A percentile compares a stretch with the other conserved stretches of the same genome.
These are phyloP conservation scores for Castor canadensis DNA, from an alignment of 2,113 vertebrate species.

Conservation along the genomic window DNA sequence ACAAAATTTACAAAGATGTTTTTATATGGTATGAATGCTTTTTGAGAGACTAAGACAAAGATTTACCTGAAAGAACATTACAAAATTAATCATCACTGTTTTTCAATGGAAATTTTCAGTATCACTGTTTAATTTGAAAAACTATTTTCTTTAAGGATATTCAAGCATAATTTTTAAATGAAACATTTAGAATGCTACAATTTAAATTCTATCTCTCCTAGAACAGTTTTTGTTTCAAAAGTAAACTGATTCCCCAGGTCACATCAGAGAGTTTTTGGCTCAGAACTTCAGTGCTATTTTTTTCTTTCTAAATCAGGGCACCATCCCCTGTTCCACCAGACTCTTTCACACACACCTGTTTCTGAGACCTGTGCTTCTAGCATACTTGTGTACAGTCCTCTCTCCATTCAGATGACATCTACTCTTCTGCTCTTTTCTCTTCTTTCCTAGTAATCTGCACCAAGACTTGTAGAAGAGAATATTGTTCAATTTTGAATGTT, in stretches of 20 bases:
- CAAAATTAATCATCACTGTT: neutral
- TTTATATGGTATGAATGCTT: neutral
- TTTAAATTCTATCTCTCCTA: neutral
- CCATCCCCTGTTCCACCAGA: fast-evolving
- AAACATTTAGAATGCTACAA: neutral
- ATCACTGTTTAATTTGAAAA: neutral
- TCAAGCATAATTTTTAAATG: neutral
- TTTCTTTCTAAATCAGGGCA: neutral
- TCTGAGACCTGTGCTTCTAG: too few species aligned
- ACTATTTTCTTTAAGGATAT: neutral
- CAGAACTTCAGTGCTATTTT: neutral
- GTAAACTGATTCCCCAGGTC: neutral
- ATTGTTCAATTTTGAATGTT: too few species aligned
- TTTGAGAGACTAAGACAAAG: neutral
- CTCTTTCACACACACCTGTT: too few species aligned
- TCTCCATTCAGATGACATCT: neutral
- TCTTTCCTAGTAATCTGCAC: fast-evolving
- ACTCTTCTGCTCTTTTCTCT: neutral
- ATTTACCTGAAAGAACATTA: neutral
- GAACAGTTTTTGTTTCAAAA: neutral
- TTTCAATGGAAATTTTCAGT: neutral
- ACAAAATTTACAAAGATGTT: neutral
- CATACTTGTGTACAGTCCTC: neutral
- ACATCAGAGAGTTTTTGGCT: neutral
- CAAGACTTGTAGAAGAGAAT: neutral